Percentiles rank a stretch among this genome's conserved stretches.
Conservation (phyloP, 2,113 vertebrate genomes). For the Emydura subglobosa region DNA sequence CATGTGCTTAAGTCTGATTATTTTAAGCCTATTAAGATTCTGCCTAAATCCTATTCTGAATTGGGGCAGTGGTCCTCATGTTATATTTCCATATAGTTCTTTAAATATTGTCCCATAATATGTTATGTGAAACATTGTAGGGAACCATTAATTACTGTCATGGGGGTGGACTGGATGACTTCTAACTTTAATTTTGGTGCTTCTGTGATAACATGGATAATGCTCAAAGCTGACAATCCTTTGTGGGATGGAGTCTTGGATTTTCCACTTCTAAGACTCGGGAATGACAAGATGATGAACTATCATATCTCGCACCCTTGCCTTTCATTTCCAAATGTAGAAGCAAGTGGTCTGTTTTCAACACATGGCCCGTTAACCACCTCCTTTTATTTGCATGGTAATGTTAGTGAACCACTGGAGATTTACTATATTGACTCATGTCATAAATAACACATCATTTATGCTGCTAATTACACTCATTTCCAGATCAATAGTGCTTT, state of each 20-base stretch:
- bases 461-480: constrained; percentile 78
- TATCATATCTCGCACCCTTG: constrained; percentile 60
- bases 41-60: not conserved
- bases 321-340: constrained; percentile 79
- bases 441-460: constrained; percentile 84
- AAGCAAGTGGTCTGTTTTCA: constrained; percentile 74
- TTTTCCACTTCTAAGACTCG: not conserved
- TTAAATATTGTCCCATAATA: not conserved
- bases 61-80: not conserved
- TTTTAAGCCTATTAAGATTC: not conserved
- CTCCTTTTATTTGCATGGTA: constrained; percentile 81
- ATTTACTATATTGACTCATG: constrained; percentile 77
- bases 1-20: not conserved
- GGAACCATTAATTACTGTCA: rapidly evolving
- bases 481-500: constrained; percentile 83
- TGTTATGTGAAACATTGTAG: not conserved
- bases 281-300: constrained; percentile 41
- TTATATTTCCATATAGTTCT: not conserved
- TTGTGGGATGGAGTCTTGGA: not conserved
- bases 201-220: rapidly evolving
- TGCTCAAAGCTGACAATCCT: not conserved
- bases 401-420: constrained; percentile 76
- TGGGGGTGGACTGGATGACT: not conserved
- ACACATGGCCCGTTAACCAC: constrained; percentile 79
- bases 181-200: rapidly evolving